Conservation (phyloP, 2,113 vertebrate genomes). For the Mobula birostris region DNA sequence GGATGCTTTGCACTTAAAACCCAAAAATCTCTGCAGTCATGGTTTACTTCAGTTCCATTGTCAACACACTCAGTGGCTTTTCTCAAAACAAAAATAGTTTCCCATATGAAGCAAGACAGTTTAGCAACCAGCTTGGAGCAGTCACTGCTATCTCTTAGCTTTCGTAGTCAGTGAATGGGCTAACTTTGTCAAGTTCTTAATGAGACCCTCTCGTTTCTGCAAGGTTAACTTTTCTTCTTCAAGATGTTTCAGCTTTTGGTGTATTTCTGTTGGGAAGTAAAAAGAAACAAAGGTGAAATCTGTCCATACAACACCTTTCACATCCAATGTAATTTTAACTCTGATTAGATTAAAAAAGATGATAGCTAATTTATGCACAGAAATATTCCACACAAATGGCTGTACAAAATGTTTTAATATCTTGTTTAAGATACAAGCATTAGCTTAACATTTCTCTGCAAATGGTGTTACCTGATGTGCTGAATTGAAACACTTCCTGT, state of each 20-base stretch:
- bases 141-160: background rate
- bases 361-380: background rate
- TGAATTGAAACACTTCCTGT: background rate
- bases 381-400: background rate
- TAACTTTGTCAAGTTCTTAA: background rate
- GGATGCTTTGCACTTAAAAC: background rate
- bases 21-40: background rate
- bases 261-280: background rate
- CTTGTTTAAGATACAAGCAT: background rate
- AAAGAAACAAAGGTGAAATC: background rate
- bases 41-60: background rate
- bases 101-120: background rate
- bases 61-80: background rate
- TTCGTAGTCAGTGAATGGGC: background rate
- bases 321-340: background rate
- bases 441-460: background rate
- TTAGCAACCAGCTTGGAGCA: background rate
- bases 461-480: background rate
- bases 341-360: background rate
- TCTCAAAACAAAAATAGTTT: background rate
- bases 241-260: slow-evolving; percentile 6
- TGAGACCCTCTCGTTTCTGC: background rate
- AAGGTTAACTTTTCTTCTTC: slow-evolving; percentile 22
- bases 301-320: background rate
- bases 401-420: background rate